Evolutionary conservation across 2,888 invertebrate species (phyloP), one percentile per base, ranked within the genome.

Genomic region (Diadegma fenestrale): DNA sequence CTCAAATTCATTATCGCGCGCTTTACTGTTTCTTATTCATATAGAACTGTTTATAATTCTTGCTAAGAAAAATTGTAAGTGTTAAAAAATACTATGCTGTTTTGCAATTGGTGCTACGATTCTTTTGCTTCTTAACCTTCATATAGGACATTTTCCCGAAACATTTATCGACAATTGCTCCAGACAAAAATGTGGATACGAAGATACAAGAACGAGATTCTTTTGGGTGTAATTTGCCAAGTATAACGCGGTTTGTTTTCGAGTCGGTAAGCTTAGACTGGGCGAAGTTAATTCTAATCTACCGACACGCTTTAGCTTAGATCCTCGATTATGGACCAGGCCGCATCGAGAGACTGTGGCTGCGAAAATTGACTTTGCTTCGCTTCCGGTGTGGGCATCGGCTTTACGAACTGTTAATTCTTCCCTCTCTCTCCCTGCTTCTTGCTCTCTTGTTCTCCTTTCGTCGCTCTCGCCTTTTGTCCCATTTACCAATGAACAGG

Each of bases 351-450:
- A 61, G 58, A 61, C 73, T 73, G 17, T 22, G 43, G 26, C 43
- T 73, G 26, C 19, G 54, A 61, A 22, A 61, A 61, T 73, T 54
- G 61, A 73, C 73, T 61, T 45, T 73, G 61, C 73, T 45, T 10
- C 61, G 37, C 73, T 73, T 61, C 58, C 54, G 73, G 61, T 30
- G n/a, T 61, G 45, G 61, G 43, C 43, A 43, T 73, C 43, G 43
- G 58, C 61, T 73, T 73, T 73, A 73, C 61, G 73, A 61, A 43
- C 58, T 61, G 73, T 73, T 61, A 45, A 48, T 33, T 77, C 37
- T 48, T 51, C 37, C 48, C 19, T 77, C 37, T 48, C 64, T 51
- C 48, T 63, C 19, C 48, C 63, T 63, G n/a, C 48, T 19, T 48
- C 22, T n/a, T 64, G 19, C 7, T 33, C 17, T 37, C 63, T 45